Evolutionary conservation across 2,888 invertebrate species (phyloP), one percentile per base, ranked within the genome.

Genomic region (Ischnus inquisitorius): DNA sequence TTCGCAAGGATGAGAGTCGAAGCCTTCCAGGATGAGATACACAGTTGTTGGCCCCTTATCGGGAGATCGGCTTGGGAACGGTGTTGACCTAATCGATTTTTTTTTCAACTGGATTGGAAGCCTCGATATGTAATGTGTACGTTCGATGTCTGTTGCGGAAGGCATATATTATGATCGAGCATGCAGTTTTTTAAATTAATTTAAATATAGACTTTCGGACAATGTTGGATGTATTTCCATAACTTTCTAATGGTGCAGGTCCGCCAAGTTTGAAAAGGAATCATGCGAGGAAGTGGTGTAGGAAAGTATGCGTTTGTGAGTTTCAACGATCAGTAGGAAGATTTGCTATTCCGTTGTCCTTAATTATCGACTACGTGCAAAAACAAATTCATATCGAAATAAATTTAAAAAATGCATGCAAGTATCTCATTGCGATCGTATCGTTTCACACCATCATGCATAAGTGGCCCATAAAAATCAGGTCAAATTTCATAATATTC

Each of bases 1-100:
- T 60, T 34, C 51, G 57, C 67, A 43, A 69, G 68, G 34, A 60
- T 74, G 54, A 28, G 54, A 74, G 65, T 60, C 57, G 57, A 1
- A 10, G 54, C 1, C 3, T 64, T 34, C 43, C 14, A 34, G 16
- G 12, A 39, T 19, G 48, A 48, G n/a, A 72, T 10, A 48, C 28
- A 74, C 54, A 51, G 71, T 10, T 12, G 3, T 51, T 54, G 51
- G 69, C 39, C 51, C 12, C 34, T 51, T 14, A 6, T 34, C 28
- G 4, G 39, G 34, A 8, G 16, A 39, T 34, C 34, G 69, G 14
- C 54, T 60, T n/a, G 57, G 6, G 28, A 60, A 60, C 57, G 57
- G 57, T 14, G 28, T 60, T 60, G 57, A 60, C 57, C 57, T n/a
- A 60, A 25, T 60, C 25, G 28, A 14, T 60, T 25, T 60, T 60